Percentiles rank a stretch among this genome's conserved stretches.
Evolutionary conservation across 2,888 invertebrate genomes (phyloP).

Genomic region (Cerceris rybyensis): DNA sequence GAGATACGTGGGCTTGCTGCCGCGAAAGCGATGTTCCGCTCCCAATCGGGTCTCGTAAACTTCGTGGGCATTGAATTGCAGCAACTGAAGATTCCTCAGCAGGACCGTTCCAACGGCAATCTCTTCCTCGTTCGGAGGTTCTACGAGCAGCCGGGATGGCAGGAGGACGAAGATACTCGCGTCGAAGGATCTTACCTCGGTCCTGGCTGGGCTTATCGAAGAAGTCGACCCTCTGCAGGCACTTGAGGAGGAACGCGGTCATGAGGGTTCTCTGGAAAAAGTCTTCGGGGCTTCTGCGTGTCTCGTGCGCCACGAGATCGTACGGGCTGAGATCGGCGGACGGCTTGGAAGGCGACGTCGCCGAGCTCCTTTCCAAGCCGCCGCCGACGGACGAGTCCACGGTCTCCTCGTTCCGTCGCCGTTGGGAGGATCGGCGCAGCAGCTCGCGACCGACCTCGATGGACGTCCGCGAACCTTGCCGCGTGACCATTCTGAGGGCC

Average conservation of each 20-base stretch:
- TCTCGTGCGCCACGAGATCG: slow-evolving; percentile 87
- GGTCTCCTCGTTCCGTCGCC: no score
- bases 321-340: slow-evolving; percentile 83
- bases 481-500: slow-evolving; percentile 90
- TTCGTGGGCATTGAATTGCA: slow-evolving; percentile 94
- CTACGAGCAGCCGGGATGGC: slow-evolving; percentile 62
- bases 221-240: slow-evolving; percentile 87
- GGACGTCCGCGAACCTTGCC: slow-evolving; percentile 84
- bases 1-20: slow-evolving; percentile 84
- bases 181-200: slow-evolving; percentile 35
- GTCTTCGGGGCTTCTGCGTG: slow-evolving; percentile 86
- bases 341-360: no score
- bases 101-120: slow-evolving; percentile 86
- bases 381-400: no score
- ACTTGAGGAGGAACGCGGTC: slow-evolving; percentile 89
- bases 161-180: background rate
- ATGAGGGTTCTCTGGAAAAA: slow-evolving; percentile 90
- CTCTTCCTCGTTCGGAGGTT: slow-evolving; percentile 83
- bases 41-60: slow-evolving; percentile 87
- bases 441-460: slow-evolving; percentile 80
- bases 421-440: background rate
- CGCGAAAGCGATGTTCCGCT: slow-evolving; percentile 82
- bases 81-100: slow-evolving; percentile 87
- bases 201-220: slow-evolving; percentile 74
- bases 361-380: no score